Conservation (phyloP, 2,113 vertebrate genomes). For the Globicephala melas region DNA sequence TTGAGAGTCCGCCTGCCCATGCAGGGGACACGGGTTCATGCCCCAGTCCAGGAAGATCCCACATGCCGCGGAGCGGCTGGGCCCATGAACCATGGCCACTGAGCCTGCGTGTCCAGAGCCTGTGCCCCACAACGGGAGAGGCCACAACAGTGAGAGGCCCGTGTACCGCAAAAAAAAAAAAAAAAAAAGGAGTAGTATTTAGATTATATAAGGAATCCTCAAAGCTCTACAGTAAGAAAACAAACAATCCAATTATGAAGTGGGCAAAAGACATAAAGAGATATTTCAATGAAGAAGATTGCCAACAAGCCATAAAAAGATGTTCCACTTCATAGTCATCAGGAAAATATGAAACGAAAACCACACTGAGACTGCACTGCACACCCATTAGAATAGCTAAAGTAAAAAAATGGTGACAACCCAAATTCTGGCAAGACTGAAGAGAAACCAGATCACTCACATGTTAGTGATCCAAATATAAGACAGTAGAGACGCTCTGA, state of each 20-base stretch:
- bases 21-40: too few species aligned
- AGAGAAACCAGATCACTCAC: background rate
- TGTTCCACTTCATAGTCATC: background rate
- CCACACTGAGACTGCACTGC: background rate
- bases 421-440: background rate
- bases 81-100: too few species aligned
- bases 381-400: background rate
- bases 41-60: too few species aligned
- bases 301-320: background rate
- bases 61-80: too few species aligned
- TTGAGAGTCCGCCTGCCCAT: too few species aligned
- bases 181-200: background rate
- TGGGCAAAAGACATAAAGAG: background rate
- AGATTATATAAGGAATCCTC: background rate
- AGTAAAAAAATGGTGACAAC: background rate
- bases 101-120: too few species aligned
- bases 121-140: too few species aligned
- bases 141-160: too few species aligned
- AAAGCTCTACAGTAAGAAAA: background rate
- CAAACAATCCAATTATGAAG: background rate
- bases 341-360: background rate
- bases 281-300: background rate
- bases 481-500: background rate
- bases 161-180: too few species aligned
- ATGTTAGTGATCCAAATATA: background rate